Evolutionary conservation across 2,888 invertebrate genomes (phyloP).

Genomic region (Sarcophaga subvicina): DNA sequence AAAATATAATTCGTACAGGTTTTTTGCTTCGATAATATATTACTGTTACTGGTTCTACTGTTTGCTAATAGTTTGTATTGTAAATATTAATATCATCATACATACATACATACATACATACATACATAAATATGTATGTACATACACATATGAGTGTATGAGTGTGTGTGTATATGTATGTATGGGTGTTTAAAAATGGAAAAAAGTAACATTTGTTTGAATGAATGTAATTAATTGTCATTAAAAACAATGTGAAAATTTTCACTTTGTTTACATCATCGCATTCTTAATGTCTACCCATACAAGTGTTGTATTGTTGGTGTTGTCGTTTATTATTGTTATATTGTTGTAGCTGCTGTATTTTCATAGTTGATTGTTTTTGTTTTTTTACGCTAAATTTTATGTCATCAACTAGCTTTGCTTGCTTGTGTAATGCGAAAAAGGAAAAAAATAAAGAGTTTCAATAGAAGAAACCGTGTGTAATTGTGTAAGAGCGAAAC

Average conservation of each 20-base stretch:
- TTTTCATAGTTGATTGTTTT: conserved; percentile 10
- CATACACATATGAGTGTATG: too few species aligned
- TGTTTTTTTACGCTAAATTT: conserved; percentile 18
- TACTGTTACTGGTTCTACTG: background rate
- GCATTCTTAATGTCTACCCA: conserved; percentile 43
- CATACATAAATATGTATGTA: too few species aligned
- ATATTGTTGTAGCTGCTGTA: conserved; percentile 9
- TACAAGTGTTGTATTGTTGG: background rate
- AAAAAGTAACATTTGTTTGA: conserved; percentile 24
- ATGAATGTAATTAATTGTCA: conserved; percentile 54
- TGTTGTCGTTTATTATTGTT: background rate
- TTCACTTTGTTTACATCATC: conserved; percentile 65
- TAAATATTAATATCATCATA: background rate
- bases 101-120: too few species aligned
- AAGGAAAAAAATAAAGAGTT: background rate
- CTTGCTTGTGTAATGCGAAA: conserved; percentile 27
- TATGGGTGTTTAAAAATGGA: background rate
- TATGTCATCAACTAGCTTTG: conserved; percentile 50
- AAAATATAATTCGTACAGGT: background rate
- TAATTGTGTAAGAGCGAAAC: background rate
- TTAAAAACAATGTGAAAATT: conserved; percentile 60
- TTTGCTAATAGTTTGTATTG: background rate
- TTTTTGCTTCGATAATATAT: background rate
- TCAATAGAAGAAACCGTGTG: background rate
- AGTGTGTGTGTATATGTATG: background rate